Conservation (phyloP, 2,797 vertebrate genomes). For the Esox masquinongy region DNA sequence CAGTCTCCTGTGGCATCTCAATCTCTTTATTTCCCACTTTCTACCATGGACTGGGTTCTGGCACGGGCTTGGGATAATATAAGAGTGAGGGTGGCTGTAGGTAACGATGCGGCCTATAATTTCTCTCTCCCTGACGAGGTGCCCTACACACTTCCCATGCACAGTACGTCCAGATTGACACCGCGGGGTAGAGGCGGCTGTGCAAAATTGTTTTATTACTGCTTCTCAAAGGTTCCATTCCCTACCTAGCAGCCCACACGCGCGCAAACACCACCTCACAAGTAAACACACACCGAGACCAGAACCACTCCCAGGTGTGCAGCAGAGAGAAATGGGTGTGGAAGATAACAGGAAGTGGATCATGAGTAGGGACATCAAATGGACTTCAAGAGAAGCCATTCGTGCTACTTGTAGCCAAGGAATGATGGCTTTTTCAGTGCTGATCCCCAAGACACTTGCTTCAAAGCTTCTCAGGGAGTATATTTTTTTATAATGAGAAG, state of each 20-base stretch:
- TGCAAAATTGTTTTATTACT: slow-evolving; percentile 72
- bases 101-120: slow-evolving; percentile 35
- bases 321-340: background rate
- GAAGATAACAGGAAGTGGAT: slow-evolving; percentile 1
- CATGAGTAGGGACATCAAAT: slow-evolving; percentile 52
- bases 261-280: background rate
- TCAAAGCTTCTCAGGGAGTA: slow-evolving; percentile 24
- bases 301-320: background rate
- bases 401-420: slow-evolving; percentile 35
- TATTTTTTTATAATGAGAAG: no score
- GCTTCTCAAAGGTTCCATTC: slow-evolving; percentile 37
- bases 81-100: background rate
- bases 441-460: slow-evolving; percentile 51
- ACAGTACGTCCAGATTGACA: slow-evolving; percentile 54
- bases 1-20: background rate
- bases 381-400: slow-evolving; percentile 47
- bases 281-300: background rate
- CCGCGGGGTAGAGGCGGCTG: slow-evolving; percentile 64
- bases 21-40: background rate
- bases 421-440: slow-evolving; percentile 41
- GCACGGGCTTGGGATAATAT: background rate
- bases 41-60: background rate
- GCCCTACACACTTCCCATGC: slow-evolving; percentile 18
- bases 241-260: slow-evolving; percentile 22
- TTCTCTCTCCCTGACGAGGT: slow-evolving; percentile 37